Evolutionary conservation across 2,113 vertebrate species (phyloP), one percentile per base, ranked within the genome.

Genomic region (Sphyrna mokarran): DNA sequence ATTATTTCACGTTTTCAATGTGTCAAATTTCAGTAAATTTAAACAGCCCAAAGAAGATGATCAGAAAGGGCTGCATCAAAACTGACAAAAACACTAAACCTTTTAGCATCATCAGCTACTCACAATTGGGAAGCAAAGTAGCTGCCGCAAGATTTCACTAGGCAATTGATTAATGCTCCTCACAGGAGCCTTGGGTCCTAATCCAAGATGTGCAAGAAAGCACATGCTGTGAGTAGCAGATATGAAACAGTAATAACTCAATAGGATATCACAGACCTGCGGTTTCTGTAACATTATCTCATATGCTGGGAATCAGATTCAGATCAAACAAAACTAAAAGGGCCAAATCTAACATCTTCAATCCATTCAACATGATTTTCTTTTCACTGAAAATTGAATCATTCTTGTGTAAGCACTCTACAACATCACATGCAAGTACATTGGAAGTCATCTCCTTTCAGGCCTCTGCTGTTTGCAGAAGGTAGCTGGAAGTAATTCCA

Each of bases 161-260:
- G 33, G 61, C 89, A 66, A 66, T 33, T 66, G 33, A 37, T 66
- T n/a, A 68, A n/a, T 90, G 29, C 87, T 68, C 33, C n/a, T 66
- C 1, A n/a, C 61, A 63, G 89, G 29, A 66, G 61, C 37, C 29
- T 91, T 66, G 89, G 3, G 33, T 37, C 61, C 33, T 18, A 58
- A 58, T 18, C 89, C 16, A 66, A n/a, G 58, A 22, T 93, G 16
- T 93, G 16, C 16, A 37, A 66, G 61, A 63, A 93, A 37, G 33
- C 63, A 68, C 89, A n/a, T 66, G 89, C 89, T 93, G 89, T 66
- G 61, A 68, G 61, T n/a, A 93, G 33, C 61, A 22, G 89, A n/a
- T 66, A 93, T 16, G n/a, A 66, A 93, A 93, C 61, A n/a, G 33
- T 68, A 33, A 93, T 66, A 93, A 66, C 58, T 93, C 89, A 66